These are phyloP conservation scores for Colistium nudipinnis DNA, from an alignment of 2,113 vertebrate genomes.

Conservation along the genomic window DNA sequence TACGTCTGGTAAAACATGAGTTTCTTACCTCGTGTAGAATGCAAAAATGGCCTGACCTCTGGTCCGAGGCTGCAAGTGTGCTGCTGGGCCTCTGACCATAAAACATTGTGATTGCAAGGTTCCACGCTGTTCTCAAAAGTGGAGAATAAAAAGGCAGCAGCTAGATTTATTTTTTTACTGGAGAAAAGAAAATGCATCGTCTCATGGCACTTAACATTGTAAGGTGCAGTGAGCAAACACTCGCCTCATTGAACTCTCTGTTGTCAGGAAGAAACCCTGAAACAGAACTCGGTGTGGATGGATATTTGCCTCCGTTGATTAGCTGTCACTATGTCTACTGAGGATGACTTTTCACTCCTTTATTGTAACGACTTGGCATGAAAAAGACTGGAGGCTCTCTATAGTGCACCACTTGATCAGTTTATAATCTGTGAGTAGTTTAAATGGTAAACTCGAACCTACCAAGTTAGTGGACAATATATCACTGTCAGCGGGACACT, in stretches of 20 bases:
- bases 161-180: neutral
- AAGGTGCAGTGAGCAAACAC: too few species aligned
- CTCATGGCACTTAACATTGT: neutral
- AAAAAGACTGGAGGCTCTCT: neutral
- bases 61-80: conserved; percentile 8
- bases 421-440: neutral
- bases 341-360: neutral
- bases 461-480: neutral
- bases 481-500: conserved; percentile 1
- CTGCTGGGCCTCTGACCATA: neutral
- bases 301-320: too few species aligned
- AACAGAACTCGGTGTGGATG: too few species aligned
- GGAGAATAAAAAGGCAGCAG: neutral
- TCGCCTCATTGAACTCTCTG: too few species aligned
- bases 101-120: conserved; percentile 15
- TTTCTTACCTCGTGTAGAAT: conserved; percentile 42
- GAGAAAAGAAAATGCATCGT: neutral
- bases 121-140: conserved; percentile 21
- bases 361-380: neutral
- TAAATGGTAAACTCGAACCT: neutral
- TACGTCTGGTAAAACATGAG: conserved; percentile 2
- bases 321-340: neutral
- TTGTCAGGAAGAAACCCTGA: too few species aligned
- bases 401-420: neutral
- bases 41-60: conserved; percentile 27